phyloP scores from a whole-genome alignment of 2,888 invertebrate species.

The Drosophila neonasuta region DNA sequence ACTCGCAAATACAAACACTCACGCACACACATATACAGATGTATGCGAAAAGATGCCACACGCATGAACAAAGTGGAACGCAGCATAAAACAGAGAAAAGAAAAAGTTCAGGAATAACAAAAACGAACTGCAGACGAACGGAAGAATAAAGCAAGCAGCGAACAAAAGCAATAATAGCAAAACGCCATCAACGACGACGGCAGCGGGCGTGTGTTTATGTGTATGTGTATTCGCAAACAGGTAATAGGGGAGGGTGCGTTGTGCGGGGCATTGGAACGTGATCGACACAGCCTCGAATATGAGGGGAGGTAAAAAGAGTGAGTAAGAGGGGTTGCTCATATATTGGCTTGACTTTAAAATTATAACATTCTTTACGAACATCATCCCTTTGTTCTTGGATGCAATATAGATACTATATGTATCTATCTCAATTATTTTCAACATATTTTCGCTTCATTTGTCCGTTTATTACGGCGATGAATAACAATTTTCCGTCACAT shows the following conservation, averaged over 20 bases:
- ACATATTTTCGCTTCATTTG: slow-evolving; percentile 4
- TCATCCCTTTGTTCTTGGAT: slow-evolving; percentile 23
- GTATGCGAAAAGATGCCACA: slow-evolving; percentile 49
- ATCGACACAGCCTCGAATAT: slow-evolving; percentile 43
- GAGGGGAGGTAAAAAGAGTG: slow-evolving; percentile 7
- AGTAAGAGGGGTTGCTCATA: slow-evolving; percentile 11
- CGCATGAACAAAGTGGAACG: slow-evolving; percentile 53
- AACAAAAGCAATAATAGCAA: slow-evolving; percentile 53
- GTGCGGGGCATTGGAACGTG: slow-evolving; percentile 41
- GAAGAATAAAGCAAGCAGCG: slow-evolving; percentile 46
- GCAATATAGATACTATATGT: background rate
- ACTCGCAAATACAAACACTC: slow-evolving; percentile 6
- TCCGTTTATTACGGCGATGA: slow-evolving; percentile 14
- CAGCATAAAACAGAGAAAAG: slow-evolving; percentile 35
- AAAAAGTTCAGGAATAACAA: slow-evolving; percentile 50
- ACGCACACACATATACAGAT: slow-evolving; percentile 10
- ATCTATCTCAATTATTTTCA: slow-evolving; percentile 1
- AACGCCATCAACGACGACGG: slow-evolving; percentile 31
- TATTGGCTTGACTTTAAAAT: slow-evolving; percentile 17
- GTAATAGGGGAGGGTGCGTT: slow-evolving; percentile 49
- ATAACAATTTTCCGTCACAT: slow-evolving; percentile 38
- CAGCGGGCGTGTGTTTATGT: slow-evolving; percentile 17
- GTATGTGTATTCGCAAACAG: slow-evolving; percentile 66
- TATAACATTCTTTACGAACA: slow-evolving; percentile 16
- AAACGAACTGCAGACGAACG: slow-evolving; percentile 60